Evolutionary conservation across 2,888 invertebrate species (phyloP), one percentile per base, ranked within the genome.

Genomic region (Stenotaenia linearis): DNA sequence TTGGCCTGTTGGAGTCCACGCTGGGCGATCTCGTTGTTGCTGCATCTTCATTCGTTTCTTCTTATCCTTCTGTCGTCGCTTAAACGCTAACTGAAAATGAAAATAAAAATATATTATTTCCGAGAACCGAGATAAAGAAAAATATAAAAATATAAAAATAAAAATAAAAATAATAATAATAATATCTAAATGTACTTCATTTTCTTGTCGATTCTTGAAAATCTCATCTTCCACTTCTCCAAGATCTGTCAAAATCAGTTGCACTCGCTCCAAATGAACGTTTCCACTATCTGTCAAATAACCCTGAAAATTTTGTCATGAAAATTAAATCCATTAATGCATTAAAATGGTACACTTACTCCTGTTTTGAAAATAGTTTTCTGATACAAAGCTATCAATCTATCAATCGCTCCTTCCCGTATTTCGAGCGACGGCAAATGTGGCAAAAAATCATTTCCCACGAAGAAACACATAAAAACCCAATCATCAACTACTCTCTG

Each of bases 381-480:
- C 88, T 99, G 99, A 86, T 99, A 99, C 81, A 99, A 88, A 83
- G 90, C 91, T 6, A 99, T 92, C 21, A 99, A 90, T 79, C 97
- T 89, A 87, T 99, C 98, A 76, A 99, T 97, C 0, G 99, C 98
- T 0, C 94, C 94, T 88, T 98, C 98, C 76, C 97, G 90, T 84
- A 99, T 99, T 89, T 99, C 98, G 83, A 99, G 88, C 78, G 97
- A 97, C 4, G 99, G 99, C 82, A 99, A 89, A 89, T 99, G 99
- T 0, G 99, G 99, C 83, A 99, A 87, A 86, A 99, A 99, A 88
- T 99, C 99, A 85, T 99, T 99, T 76, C 99, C 99, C 78, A 98
- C 98, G 87, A 99, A 99, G 89, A 99, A 99, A 86, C 99, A 99
- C 96, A 99, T 97, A 83, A 91, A 90, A 18, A 91, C 98, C 98